Percentiles rank a stretch among this genome's conserved stretches.
Evolutionary conservation across 2,113 vertebrate genomes (phyloP).

Genomic region (Panthera uncia): DNA sequence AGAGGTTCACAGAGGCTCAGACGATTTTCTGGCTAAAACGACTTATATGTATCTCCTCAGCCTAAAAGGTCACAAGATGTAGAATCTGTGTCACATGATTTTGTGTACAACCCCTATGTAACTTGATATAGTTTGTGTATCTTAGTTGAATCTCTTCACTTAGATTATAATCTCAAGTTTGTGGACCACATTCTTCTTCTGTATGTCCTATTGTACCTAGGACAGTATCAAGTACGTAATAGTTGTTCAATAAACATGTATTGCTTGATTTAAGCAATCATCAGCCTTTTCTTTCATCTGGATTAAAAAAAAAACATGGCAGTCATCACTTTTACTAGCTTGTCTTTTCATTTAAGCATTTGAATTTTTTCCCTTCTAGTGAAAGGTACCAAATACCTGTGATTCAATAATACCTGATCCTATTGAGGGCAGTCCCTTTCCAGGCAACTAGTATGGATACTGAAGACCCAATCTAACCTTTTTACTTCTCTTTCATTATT

Average conservation of each 20-base stretch:
- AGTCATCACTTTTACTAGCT: neutral
- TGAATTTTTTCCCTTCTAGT: neutral
- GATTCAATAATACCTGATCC: slow-evolving; percentile 5
- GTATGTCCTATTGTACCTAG: neutral
- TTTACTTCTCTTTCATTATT: slow-evolving; percentile 40
- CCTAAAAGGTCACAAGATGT: neutral
- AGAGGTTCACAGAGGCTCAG: neutral
- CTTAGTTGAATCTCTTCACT: neutral
- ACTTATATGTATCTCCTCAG: neutral
- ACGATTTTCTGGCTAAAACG: neutral
- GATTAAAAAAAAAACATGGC: neutral
- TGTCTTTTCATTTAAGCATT: slow-evolving; percentile 15
- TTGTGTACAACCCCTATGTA: neutral
- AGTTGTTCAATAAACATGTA: neutral
- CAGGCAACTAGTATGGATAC: slow-evolving; percentile 43
- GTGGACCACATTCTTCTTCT: neutral
- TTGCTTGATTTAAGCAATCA: neutral
- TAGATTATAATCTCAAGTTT: neutral
- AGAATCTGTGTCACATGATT: neutral
- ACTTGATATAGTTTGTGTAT: neutral
- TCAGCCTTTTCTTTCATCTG: neutral
- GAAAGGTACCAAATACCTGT: slow-evolving; percentile 21
- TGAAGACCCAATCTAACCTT: slow-evolving; percentile 7
- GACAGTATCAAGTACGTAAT: neutral
- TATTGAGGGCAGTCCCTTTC: neutral